Evolutionary conservation across 2,888 invertebrate species (phyloP), one percentile per base, ranked within the genome.

Genomic region (Cepaea hortensis): DNA sequence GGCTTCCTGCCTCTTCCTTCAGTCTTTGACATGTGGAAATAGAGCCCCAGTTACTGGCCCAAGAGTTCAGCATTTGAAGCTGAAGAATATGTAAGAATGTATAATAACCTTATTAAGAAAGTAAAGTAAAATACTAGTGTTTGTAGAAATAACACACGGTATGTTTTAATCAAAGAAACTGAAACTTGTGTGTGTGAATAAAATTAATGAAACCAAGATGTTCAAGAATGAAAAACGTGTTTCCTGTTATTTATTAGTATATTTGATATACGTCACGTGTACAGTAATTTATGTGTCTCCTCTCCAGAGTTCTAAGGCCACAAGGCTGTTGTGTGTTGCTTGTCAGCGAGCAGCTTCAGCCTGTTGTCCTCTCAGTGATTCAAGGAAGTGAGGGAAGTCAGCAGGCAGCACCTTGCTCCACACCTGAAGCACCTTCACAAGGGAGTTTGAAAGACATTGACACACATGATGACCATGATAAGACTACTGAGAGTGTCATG

Each of bases 271-370:
- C 62, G 20, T 65, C 15, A 46, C 48, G 35, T 23, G 65, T 55
- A 62, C 70, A 55, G 4, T 79, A 20, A 11, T 50, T 18, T 50
- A 50, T 20, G 3, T 7, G 0, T 84, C 20, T 61, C 55, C 0
- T 84, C 50, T 72, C 35, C 82, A 89, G 89, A 83, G 83, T 88
- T 20, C 84, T 89, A 65, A 81, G 75, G n/a, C 83, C 85, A 35
- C 76, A 76, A 46, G 89, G 89, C 46, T 70, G 72, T 23, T 85
- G 85, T 65, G 88, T 89, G 0, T 61, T 89, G 18, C 84, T 89
- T 15, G 81, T 84, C 35, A 88, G 87, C 65, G 87, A 84, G n/a
- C 68, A 85, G 18, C 81, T 87, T 18, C 65, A 76, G 23, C 79
- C 83, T 18, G 81, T 84, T 48, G 83, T 88, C 3, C 18, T 82